A percentile compares a stretch with the other conserved stretches of the same genome.
Conservation (phyloP, 2,113 vertebrate species). For the Castor canadensis region DNA sequence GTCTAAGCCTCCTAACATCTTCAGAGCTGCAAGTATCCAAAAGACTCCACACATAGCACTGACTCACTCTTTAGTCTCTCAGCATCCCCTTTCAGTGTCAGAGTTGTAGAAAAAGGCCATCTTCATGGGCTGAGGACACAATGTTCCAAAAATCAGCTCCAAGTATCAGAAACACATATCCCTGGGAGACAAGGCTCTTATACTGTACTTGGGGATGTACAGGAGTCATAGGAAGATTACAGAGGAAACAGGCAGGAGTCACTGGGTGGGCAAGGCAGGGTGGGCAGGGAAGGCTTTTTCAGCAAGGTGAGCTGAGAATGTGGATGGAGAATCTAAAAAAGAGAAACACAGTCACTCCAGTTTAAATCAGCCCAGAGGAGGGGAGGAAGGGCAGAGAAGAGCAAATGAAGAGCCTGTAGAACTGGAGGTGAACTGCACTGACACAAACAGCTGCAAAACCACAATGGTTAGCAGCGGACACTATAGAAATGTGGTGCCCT, state of each 20-base stretch:
- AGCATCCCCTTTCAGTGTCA: background rate
- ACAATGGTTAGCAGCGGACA: constrained; percentile 14
- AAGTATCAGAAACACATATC: background rate
- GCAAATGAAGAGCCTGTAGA: constrained; percentile 44
- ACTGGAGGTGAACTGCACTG: background rate
- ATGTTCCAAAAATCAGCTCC: background rate
- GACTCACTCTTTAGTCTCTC: background rate
- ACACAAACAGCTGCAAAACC: constrained; percentile 53
- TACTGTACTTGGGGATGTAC: background rate
- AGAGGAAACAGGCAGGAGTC: background rate
- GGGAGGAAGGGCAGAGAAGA: background rate
- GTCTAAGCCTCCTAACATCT: background rate
- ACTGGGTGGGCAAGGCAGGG: background rate
- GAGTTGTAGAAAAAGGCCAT: background rate
- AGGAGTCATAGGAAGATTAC: background rate
- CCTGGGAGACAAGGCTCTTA: background rate
- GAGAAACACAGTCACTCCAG: background rate
- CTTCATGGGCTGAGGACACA: background rate
- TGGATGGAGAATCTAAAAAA: background rate
- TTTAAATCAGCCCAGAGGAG: background rate
- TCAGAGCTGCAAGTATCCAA: background rate
- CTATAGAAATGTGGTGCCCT: background rate
- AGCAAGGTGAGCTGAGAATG: background rate
- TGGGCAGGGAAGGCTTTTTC: background rate
- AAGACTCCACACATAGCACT: background rate